A percentile compares a stretch with the other conserved stretches of the same genome.
Conservation (phyloP, 1,140 invertebrate species). For the Globodera rostochiensis region DNA sequence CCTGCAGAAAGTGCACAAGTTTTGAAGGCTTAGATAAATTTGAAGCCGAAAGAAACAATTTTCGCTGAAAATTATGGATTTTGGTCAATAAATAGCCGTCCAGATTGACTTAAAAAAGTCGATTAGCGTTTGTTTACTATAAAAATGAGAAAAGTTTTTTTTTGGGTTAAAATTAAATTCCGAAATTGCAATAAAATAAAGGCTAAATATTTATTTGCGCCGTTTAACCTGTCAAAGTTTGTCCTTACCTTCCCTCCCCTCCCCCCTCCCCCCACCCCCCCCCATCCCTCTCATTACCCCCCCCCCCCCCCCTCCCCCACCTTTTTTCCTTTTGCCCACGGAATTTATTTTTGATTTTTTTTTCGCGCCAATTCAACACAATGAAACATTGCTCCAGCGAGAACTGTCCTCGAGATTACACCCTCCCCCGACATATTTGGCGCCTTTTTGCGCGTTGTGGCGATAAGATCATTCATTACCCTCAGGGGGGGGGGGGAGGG, state of each 20-base stretch:
- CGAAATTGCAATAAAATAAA: too few species aligned
- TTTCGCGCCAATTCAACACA: neutral
- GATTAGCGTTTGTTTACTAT: too few species aligned
- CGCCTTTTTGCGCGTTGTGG: neutral
- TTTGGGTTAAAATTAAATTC: neutral
- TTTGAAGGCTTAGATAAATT: neutral
- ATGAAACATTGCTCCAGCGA: neutral
- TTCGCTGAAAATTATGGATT: neutral
- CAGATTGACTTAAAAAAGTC: too few species aligned
- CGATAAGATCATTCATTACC: constrained; percentile 1
- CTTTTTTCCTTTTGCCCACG: neutral
- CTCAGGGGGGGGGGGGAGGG: too few species aligned
- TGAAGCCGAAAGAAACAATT: neutral
- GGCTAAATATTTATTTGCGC: too few species aligned
- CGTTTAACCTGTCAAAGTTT: neutral
- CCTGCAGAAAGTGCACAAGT: neutral
- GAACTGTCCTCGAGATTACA: neutral
- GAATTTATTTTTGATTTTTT: neutral
- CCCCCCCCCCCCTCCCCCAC: too few species aligned
- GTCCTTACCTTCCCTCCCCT: neutral
- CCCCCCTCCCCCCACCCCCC: neutral
- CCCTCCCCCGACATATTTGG: neutral
- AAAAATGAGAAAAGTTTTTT: too few species aligned
- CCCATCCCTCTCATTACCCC: neutral
- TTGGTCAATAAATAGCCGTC: neutral